A percentile compares a stretch with the other conserved stretches of the same genome.
These are phyloP conservation scores for Aphyosemion australe DNA, from an alignment of 2,113 vertebrate genomes.

Conservation along the genomic window DNA sequence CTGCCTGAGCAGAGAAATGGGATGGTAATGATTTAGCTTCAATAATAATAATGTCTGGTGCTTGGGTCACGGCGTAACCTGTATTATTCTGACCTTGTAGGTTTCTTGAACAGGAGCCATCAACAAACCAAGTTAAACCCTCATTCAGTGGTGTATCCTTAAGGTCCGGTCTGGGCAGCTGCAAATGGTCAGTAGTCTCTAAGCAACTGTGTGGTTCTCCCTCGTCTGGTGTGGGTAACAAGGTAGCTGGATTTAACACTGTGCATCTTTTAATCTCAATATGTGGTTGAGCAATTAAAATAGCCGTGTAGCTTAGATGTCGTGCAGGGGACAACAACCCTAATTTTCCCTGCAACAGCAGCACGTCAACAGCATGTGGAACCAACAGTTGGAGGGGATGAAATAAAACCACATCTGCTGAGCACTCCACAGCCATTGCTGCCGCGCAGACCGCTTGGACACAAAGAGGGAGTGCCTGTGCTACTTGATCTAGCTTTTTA, in stretches of 20 bases:
- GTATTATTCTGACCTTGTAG: accelerated
- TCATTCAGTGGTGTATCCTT: background rate
- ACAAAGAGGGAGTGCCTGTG: background rate
- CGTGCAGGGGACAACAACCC: background rate
- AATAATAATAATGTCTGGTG: accelerated
- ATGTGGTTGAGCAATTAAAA: background rate
- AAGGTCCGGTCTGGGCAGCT: background rate
- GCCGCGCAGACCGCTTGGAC: background rate
- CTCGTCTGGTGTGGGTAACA: background rate
- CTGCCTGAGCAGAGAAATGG: background rate
- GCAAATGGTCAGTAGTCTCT: background rate
- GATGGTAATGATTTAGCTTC: background rate
- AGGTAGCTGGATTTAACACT: background rate
- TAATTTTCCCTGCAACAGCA: too few relatives aligned
- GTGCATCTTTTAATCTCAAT: background rate
- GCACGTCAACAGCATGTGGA: background rate
- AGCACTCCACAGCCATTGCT: too few relatives aligned
- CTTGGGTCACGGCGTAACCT: background rate
- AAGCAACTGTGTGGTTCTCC: background rate
- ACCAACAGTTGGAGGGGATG: background rate
- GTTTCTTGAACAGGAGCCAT: background rate
- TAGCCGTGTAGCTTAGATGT: background rate
- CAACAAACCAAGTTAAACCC: background rate
- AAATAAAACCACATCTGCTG: background rate
- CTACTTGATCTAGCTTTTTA: background rate